Conservation (phyloP, 2,888 invertebrate species). For the Pachycephus smyrnensis region DNA sequence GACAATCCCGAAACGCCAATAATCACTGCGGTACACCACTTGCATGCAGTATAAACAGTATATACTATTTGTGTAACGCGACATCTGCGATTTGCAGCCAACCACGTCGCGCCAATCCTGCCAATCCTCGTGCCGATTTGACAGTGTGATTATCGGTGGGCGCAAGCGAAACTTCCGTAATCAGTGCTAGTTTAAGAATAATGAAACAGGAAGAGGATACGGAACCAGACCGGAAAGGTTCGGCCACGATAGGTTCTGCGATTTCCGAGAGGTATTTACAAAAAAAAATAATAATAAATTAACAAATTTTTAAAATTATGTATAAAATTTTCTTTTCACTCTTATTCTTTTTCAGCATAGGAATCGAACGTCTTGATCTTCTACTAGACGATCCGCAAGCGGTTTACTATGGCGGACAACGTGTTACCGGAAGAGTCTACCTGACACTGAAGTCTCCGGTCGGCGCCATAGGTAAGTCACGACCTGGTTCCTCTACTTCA, state of each 20-base stretch:
- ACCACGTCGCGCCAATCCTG: not conserved
- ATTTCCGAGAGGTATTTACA: not conserved
- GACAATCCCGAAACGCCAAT: not conserved
- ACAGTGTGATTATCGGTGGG: not conserved
- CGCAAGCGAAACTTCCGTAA: not conserved
- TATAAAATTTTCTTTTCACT: slow-evolving; percentile 3
- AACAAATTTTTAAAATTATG: too few species aligned
- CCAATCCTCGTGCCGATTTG: not conserved
- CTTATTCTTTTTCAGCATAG: slow-evolving; percentile 37
- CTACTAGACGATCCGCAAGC: slow-evolving; percentile 45
- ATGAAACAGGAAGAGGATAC: not conserved
- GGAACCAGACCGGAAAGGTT: not conserved
- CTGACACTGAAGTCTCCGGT: slow-evolving; percentile 42
- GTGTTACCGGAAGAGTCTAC: slow-evolving; percentile 44
- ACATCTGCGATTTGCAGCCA: not conserved
- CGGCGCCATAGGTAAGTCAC: slow-evolving; percentile 40
- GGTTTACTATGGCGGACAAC: slow-evolving; percentile 48
- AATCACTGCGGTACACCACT: not conserved
- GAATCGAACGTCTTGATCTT: slow-evolving; percentile 44
- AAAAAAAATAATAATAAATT: too few species aligned
- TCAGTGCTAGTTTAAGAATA: not conserved
- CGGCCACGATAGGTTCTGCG: not conserved
- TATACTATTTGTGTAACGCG: not conserved
- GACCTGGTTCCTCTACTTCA: not conserved
- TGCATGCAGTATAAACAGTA: not conserved